Percentiles rank a stretch among this genome's conserved stretches.
Conservation (phyloP, 1,140 invertebrate genomes). For the Brachionus manjavacas region DNA sequence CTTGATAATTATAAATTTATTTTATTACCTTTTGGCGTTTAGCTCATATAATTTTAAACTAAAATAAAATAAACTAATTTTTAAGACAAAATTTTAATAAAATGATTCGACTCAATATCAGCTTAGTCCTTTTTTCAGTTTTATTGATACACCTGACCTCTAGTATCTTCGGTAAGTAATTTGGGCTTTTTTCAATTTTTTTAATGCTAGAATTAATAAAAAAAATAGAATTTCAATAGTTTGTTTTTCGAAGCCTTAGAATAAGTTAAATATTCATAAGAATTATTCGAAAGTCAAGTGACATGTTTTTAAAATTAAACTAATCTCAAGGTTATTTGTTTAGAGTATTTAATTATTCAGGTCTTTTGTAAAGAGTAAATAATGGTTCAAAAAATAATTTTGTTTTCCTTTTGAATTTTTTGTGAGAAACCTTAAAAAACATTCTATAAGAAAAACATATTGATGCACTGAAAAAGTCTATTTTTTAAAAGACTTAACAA, state of each 20-base stretch:
- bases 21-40: constrained; percentile 3
- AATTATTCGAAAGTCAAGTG: too few species aligned
- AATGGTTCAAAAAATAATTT: neutral
- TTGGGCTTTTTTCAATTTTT: too few species aligned
- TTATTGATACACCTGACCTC: neutral
- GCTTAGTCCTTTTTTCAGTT: neutral
- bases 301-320: too few species aligned
- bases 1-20: neutral
- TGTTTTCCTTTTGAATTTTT: neutral
- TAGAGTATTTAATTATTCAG: neutral
- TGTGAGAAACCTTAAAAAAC: neutral
- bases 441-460: neutral
- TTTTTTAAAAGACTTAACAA: neutral
- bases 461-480: neutral
- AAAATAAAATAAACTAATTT: neutral
- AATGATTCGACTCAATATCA: neutral
- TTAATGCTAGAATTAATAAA: too few species aligned
- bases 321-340: too few species aligned
- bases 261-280: too few species aligned
- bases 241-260: too few species aligned
- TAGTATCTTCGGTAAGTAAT: neutral
- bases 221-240: too few species aligned
- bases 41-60: neutral
- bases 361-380: neutral
- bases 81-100: neutral